These are phyloP conservation scores for Dicerorhinus sumatrensis DNA, from an alignment of 2,113 vertebrate species.

Conservation along the genomic window DNA sequence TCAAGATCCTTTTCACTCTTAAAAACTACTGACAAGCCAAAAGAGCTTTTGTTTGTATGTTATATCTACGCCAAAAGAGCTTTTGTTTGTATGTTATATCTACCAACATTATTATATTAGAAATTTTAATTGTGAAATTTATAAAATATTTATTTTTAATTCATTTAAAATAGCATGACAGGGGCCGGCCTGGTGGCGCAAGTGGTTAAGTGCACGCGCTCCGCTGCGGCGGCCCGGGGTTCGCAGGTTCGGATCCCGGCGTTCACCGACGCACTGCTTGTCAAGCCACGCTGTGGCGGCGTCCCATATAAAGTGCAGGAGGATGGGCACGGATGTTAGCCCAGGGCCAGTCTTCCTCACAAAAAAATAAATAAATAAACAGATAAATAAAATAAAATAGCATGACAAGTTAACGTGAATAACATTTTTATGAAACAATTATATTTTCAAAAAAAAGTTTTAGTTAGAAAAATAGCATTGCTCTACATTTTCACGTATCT, in stretches of 20 bases:
- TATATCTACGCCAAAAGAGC: not conserved
- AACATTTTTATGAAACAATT: constrained; percentile 10
- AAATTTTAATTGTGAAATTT: not conserved
- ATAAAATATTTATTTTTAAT: not conserved
- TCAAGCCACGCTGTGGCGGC: no score
- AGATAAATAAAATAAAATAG: not conserved
- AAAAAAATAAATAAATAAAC: no score
- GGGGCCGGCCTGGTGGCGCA: no score
- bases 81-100: not conserved
- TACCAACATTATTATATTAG: not conserved
- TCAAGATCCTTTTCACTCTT: not conserved
- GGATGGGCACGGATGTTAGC: no score
- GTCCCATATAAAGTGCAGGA: no score
- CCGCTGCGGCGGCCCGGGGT: no score
- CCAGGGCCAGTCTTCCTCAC: no score
- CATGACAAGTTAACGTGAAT: not conserved
- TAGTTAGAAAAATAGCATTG: not conserved
- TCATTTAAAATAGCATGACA: not conserved
- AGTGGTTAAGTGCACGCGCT: no score
- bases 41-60: not conserved
- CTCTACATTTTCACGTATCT: not conserved
- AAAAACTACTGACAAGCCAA: not conserved
- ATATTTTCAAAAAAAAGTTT: not conserved
- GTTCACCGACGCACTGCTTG: no score
- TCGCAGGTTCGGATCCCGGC: no score